Percentiles rank a stretch among this genome's conserved stretches.
Evolutionary conservation across 2,888 invertebrate genomes (phyloP).

Genomic region (Oscheius sp.): DNA sequence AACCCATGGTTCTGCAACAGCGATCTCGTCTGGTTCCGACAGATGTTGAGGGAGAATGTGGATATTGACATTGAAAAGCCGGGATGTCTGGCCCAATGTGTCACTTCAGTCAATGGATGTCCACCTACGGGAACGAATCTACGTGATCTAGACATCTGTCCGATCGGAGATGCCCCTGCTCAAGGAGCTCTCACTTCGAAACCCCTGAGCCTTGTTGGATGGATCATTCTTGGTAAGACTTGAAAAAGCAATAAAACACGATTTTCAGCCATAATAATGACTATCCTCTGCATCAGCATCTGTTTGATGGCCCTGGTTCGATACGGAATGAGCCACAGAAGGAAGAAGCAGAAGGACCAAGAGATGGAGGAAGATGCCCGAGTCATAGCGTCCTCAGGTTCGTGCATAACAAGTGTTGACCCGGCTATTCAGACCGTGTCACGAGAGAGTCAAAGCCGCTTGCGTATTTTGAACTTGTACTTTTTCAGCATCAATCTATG

Average conservation of each 20-base stretch:
- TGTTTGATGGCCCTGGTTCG: conserved; percentile 71
- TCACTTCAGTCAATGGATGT: conserved; percentile 65
- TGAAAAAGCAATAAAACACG: not conserved
- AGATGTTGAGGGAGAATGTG: conserved; percentile 69
- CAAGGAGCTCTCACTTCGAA: conserved; percentile 63
- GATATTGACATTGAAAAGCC: conserved; percentile 70
- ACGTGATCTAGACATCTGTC: conserved; percentile 68
- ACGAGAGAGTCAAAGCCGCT: not conserved
- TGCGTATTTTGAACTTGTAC: not conserved
- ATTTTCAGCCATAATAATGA: conserved; percentile 71
- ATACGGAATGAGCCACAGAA: conserved; percentile 72
- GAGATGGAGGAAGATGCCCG: conserved; percentile 71
- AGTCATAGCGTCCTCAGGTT: conserved; percentile 64
- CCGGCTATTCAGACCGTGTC: not conserved
- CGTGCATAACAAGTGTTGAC: conserved; percentile 9
- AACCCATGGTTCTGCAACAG: conserved; percentile 73
- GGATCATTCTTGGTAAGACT: conserved; percentile 71
- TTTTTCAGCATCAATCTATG: conserved; percentile 62
- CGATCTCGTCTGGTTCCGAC: conserved; percentile 71
- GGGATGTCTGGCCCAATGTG: conserved; percentile 68
- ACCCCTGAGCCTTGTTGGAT: conserved; percentile 69
- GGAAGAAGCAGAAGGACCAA: conserved; percentile 72
- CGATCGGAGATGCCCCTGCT: conserved; percentile 57
- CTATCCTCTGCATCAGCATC: conserved; percentile 70
- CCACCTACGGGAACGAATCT: conserved; percentile 67